Evolutionary conservation across 2,888 invertebrate species (phyloP).

Genomic region (Drosophila fulvimacula): DNA sequence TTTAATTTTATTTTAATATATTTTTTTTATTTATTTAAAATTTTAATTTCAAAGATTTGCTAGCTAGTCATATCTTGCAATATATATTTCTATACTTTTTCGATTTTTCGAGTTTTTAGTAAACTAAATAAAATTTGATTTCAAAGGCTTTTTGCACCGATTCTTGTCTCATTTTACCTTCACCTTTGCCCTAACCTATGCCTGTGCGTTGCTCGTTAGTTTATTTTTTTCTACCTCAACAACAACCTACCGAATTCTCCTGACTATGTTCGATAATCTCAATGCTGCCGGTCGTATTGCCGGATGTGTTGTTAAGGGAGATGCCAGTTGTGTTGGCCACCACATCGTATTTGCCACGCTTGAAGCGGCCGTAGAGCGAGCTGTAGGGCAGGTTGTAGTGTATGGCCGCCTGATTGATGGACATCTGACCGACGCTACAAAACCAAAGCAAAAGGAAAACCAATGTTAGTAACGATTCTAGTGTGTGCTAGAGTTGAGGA

Average conservation of each 20-base stretch:
- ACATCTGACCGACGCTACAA: constrained; percentile 93
- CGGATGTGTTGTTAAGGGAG: constrained; percentile 82
- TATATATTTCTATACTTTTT: not conserved
- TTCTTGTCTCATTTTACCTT: no score
- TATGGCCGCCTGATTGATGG: constrained; percentile 96
- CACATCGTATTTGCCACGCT: constrained; percentile 92
- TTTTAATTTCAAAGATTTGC: no score
- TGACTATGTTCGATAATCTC: constrained; percentile 85
- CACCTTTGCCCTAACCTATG: not conserved
- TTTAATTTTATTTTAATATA: no score
- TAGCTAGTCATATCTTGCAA: not conserved
- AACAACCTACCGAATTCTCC: constrained; percentile 84
- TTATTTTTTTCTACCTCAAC: not conserved
- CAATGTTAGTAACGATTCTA: not conserved
- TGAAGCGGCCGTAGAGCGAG: constrained; percentile 94
- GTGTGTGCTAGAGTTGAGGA: no score
- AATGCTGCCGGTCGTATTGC: constrained; percentile 84
- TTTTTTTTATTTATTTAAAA: no score
- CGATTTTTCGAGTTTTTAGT: not conserved
- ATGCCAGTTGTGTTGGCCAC: constrained; percentile 83
- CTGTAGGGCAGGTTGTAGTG: constrained; percentile 96
- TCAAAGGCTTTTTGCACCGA: not conserved
- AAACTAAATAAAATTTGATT: not conserved
- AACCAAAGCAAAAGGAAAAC: constrained; percentile 46
- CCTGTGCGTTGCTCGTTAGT: constrained; percentile 4